These are phyloP conservation scores for Mythimna impura DNA, from an alignment of 2,888 invertebrate genomes.

Conservation along the genomic window DNA sequence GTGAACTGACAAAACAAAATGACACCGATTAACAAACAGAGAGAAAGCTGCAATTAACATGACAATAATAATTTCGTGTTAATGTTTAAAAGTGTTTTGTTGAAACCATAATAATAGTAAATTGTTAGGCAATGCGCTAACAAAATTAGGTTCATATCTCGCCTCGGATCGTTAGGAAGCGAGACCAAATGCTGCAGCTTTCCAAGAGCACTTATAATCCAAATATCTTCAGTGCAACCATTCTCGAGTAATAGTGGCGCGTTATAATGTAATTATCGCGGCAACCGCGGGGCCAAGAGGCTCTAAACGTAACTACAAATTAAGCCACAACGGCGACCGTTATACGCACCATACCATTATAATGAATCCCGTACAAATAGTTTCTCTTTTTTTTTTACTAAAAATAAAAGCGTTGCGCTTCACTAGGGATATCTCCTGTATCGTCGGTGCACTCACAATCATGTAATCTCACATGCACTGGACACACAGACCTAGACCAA, in stretches of 20 bases:
- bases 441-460: too few relatives aligned
- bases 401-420: too few relatives aligned
- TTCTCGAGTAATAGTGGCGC: conserved; percentile 31
- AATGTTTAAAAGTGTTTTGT: conserved; percentile 2
- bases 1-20: conserved; percentile 32
- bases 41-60: conserved; percentile 47
- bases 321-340: conserved; percentile 61
- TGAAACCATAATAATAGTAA: background rate
- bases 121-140: background rate
- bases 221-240: conserved; percentile 37
- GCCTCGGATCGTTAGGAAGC: background rate
- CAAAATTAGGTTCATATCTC: background rate
- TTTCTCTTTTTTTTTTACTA: background rate
- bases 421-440: too few relatives aligned
- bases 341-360: conserved; percentile 64
- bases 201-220: conserved; percentile 10
- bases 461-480: too few relatives aligned
- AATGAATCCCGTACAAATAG: conserved; percentile 65
- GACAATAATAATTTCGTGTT: conserved; percentile 26
- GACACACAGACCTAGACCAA: too few relatives aligned
- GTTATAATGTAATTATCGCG: conserved; percentile 64
- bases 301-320: conserved; percentile 69
- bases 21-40: conserved; percentile 20
- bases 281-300: conserved; percentile 60
- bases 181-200: background rate